phyloP scores from a whole-genome alignment of 2,888 invertebrate genomes.

The Vanessa cardui region DNA sequence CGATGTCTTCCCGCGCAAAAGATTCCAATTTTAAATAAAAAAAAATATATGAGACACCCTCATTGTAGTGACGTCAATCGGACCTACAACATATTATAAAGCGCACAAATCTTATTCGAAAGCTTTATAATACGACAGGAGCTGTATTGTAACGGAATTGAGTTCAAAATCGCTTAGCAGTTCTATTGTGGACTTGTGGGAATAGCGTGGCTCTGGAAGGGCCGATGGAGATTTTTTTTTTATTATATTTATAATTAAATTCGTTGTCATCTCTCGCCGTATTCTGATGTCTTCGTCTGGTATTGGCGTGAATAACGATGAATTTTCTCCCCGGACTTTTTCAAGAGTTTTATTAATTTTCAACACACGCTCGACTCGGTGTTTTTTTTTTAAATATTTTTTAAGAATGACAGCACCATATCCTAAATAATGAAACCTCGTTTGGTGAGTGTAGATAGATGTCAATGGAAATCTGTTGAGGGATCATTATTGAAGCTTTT shows the following conservation, averaged over 20 bases:
- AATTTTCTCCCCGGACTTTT: conserved; percentile 59
- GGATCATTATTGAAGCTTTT: conserved; percentile 5
- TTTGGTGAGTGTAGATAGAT: conserved; percentile 20
- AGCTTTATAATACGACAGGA: conserved; percentile 36
- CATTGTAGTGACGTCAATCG: conserved; percentile 74
- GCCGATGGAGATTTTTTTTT: conserved; percentile 71
- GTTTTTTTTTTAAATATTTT: conserved; percentile 31
- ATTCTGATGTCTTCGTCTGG: conserved; percentile 71
- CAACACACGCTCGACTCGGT: conserved; percentile 34
- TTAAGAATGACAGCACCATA: conserved; percentile 31
- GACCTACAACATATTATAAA: conserved; percentile 71
- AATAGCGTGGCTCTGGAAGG: conserved; percentile 63
- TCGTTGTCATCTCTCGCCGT: conserved; percentile 77
- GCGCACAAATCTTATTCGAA: conserved; percentile 52
- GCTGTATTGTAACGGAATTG: conserved; percentile 51
- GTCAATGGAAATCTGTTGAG: conserved; percentile 17
- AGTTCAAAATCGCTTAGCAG: conserved; percentile 60
- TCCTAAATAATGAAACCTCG: conserved; percentile 24
- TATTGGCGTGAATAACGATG: conserved; percentile 75
- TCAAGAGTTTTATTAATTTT: conserved; percentile 68
- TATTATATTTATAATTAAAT: conserved; percentile 83
- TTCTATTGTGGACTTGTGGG: conserved; percentile 47
- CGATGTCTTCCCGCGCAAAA: conserved; percentile 62
- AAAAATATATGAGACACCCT: conserved; percentile 72
- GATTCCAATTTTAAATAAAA: conserved; percentile 70